Evolutionary conservation across 2,797 vertebrate genomes (phyloP).

Genomic region (Hypotaenidia philippensis): DNA sequence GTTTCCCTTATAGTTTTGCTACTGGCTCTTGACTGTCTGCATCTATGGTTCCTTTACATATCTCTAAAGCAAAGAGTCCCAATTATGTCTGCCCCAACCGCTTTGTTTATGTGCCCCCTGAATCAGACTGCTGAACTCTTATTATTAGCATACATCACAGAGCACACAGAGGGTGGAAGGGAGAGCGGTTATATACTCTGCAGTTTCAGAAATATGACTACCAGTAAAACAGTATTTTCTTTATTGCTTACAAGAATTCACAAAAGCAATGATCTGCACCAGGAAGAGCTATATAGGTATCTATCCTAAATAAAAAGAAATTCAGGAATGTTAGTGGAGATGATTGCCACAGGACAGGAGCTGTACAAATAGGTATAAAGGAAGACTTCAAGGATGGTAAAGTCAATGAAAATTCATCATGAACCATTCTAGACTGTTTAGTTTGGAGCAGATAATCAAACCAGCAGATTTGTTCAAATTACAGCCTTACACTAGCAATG

Average conservation of each 20-base stretch:
- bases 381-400: neutral
- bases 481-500: neutral
- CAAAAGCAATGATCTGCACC: neutral
- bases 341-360: neutral
- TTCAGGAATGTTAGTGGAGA: neutral
- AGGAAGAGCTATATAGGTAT: neutral
- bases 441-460: neutral
- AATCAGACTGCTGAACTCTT: neutral
- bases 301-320: neutral
- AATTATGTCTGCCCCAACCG: neutral
- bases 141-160: neutral
- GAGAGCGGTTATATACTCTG: neutral
- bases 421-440: neutral
- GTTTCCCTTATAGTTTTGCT: neutral
- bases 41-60: neutral
- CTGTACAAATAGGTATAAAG: neutral
- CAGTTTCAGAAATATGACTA: neutral
- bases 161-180: neutral
- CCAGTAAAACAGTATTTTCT: neutral
- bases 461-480: neutral
- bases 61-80: neutral
- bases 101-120: neutral
- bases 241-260: neutral
- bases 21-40: neutral
- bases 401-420: neutral